Base-by-base conservation (phyloP, 1,140 invertebrate species). In the Hylyphantes graminicola region DNA sequence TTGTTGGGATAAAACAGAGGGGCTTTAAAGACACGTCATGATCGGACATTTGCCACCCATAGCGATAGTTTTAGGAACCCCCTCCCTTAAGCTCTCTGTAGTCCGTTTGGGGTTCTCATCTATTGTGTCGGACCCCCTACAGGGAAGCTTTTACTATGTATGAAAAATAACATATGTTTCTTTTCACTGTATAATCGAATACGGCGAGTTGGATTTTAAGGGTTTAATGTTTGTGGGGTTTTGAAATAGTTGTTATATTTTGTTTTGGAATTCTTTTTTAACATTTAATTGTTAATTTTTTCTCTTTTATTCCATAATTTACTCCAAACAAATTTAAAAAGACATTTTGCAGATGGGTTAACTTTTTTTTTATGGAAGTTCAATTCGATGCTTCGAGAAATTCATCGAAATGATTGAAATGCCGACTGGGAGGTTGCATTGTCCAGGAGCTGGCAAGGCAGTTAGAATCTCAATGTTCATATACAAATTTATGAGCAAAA, bases 141-240 rank as follows among this genome's bases (percentile, higher is more conserved):
- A 63, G 72, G 57, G 57, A 13, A 63, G 15, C 21, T 19, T 57
- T 64, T 35, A 35, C 76, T 78, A 63, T 76, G 59, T 63, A 78
- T 78, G 64, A 64, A 78, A 78, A 78, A 78, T 67, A 78, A 67
- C 76, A 78, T 78, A 61, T 78, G 76, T 78, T 78, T 78, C 76
- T 78, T 76, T 76, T 76, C 74, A 76, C 21, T 63, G 74, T 63
- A 76, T 76, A 76, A 76, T 76, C 74, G 74, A 76, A 76, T 76
- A 10, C 11, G 12, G 54, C 21, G 74, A 63, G 50, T n/a, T 51
- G 21, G 21, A n/a, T 57, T n/a, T n/a, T n/a, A 61, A 11, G 17
- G 17, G 7, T 61, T 12, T 7, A n/a, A 61, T 61, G 17, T 15
- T n/a, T 15, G 15, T 17, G 17, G 15, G 15, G 59, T 61, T 61